These are phyloP conservation scores for Xiphophorus couchianus DNA, from an alignment of 2,113 vertebrate species.

Conservation along the genomic window DNA sequence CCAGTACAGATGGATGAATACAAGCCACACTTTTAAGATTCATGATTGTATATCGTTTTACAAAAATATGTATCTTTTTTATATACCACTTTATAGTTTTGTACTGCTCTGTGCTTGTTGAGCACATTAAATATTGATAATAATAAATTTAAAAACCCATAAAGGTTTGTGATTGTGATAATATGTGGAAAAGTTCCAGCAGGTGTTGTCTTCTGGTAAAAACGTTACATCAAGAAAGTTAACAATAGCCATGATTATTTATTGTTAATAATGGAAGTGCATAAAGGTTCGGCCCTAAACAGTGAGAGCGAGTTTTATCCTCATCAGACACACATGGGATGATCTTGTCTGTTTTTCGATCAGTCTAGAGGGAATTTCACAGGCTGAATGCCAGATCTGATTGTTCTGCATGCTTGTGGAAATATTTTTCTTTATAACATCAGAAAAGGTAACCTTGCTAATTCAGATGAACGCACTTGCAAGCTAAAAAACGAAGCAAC, in stretches of 20 bases:
- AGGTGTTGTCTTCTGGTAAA: not conserved
- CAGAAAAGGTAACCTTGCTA: too few relatives aligned
- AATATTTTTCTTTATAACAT: not conserved
- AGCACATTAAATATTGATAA: too few relatives aligned
- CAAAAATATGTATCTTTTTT: too few relatives aligned
- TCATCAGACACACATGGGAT: not conserved
- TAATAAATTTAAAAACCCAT: too few relatives aligned
- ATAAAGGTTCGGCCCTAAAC: not conserved
- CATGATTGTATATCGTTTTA: not conserved
- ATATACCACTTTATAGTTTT: not conserved
- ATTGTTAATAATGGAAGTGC: not conserved
- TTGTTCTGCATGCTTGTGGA: not conserved
- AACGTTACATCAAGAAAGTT: not conserved
- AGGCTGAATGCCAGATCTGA: not conserved
- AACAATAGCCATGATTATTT: constrained; percentile 1
- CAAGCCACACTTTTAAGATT: not conserved
- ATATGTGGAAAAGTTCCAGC: not conserved
- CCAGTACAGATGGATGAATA: not conserved
- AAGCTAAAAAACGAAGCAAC: not conserved
- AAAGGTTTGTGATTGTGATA: not conserved
- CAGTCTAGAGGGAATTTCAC: not conserved
- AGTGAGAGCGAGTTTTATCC: not conserved
- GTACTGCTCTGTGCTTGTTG: not conserved
- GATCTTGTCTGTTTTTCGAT: not conserved
- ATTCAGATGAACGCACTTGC: too few relatives aligned